These are phyloP conservation scores for Latrodectus geometricus DNA, from an alignment of 1,140 invertebrate species.

Conservation along the genomic window DNA sequence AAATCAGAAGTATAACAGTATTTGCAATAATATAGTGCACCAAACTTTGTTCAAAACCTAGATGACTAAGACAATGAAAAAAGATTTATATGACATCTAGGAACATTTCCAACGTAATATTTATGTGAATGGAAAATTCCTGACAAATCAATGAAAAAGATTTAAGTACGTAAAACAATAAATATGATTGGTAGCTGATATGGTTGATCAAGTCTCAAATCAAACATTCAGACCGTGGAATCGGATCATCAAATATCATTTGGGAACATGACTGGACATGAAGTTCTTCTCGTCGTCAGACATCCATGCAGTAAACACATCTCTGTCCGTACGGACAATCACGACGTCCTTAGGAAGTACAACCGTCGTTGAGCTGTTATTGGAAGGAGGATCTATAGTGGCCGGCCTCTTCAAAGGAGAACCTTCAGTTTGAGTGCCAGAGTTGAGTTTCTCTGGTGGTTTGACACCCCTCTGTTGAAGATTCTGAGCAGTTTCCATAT, in stretches of 20 bases:
- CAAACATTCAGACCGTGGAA: too few relatives aligned
- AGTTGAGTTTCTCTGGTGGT: conserved; percentile 33
- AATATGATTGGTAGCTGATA: too few relatives aligned
- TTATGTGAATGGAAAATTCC: too few relatives aligned
- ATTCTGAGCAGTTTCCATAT: conserved; percentile 19
- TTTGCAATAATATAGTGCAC: too few relatives aligned
- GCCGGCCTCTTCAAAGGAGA: not conserved
- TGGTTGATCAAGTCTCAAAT: too few relatives aligned
- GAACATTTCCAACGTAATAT: too few relatives aligned
- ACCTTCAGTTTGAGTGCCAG: conserved; percentile 34
- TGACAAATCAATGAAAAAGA: too few relatives aligned
- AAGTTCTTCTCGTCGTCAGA: conserved; percentile 47
- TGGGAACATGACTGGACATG: conserved; percentile 4
- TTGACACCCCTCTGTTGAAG: not conserved
- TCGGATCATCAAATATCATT: not conserved
- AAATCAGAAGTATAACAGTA: too few relatives aligned
- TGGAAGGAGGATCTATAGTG: not conserved
- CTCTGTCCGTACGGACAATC: conserved; percentile 9
- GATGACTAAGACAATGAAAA: too few relatives aligned
- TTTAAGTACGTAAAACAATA: too few relatives aligned
- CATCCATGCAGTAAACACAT: conserved; percentile 52
- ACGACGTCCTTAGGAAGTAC: not conserved
- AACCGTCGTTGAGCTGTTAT: not conserved
- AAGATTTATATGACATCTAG: too few relatives aligned
- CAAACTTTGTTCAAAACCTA: too few relatives aligned